Conservation (phyloP, 2,113 vertebrate species). For the Poicephalus meyeri region DNA sequence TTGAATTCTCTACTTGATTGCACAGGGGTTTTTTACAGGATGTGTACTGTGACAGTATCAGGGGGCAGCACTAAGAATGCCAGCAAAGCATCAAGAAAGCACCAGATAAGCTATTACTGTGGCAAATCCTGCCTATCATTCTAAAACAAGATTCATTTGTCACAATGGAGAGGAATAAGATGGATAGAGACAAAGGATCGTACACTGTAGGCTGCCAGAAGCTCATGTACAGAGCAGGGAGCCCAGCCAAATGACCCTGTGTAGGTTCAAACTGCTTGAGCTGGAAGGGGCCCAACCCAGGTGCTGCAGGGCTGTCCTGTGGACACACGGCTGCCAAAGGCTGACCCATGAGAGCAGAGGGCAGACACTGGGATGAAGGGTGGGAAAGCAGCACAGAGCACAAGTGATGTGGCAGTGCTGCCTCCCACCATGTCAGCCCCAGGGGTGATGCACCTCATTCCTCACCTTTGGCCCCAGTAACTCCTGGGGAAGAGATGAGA, state of each 20-base stretch:
- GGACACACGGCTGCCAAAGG: not conserved
- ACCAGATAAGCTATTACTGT: not conserved
- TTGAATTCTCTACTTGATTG: not conserved
- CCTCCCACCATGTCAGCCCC: not conserved
- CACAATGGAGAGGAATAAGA: not conserved
- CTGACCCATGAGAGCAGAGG: not conserved
- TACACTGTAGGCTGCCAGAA: not conserved
- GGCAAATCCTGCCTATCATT: not conserved
- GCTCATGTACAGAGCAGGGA: not conserved
- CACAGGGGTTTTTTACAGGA: not conserved
- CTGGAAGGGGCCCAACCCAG: not conserved
- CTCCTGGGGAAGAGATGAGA: not conserved
- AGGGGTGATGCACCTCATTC: not conserved
- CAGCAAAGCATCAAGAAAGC: accelerated
- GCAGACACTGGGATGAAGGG: not conserved
- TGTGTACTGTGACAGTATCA: not conserved
- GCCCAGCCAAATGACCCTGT: not conserved
- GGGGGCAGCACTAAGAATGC: not conserved
- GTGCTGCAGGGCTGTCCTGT: not conserved
- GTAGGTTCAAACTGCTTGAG: not conserved
- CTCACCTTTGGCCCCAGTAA: not conserved
- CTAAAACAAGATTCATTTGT: not conserved
- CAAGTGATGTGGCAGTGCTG: not conserved
- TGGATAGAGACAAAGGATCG: accelerated
- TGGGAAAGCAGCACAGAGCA: accelerated